Base-by-base conservation (phyloP, 2,888 invertebrate genomes). In the Oscheius sp. region DNA sequence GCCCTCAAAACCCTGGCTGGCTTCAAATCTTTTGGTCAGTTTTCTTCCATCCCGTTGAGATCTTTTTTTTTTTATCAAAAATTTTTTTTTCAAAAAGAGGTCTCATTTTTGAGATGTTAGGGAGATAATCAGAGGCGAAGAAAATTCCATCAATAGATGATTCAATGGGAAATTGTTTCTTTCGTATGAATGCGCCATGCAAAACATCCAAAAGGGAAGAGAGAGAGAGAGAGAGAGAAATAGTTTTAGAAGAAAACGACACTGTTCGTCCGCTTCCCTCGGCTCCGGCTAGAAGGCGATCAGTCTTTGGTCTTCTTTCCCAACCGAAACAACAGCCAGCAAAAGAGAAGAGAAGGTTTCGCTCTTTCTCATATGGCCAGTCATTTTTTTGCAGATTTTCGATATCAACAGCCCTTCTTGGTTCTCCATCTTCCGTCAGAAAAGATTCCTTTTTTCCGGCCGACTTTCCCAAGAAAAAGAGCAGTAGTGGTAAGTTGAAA, bases 171-270 rank as follows among this genome's bases (percentile, higher is more conserved):
- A n/a, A n/a, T n/a, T n/a, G n/a, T n/a, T n/a, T n/a, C n/a, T n/a
- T n/a, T n/a, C n/a, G n/a, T n/a, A n/a, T n/a, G 37, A 37, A 37
- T 10, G 8, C 37, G 37, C 8, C 8, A 12, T 37, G 12, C 15
- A 12, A 37, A 37, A 37, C 37, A 12, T 15, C 37, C 10, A 12
- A 37, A 37, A 37, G 10, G 10, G 8, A 31, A 53, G 31, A 15
- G 33, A 29, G 29, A 29, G 31, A 29, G 17, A 53, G 31, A 4
- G 8, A 52, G 6, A 12, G 53, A 29, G 8, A 58, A 10, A 25
- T n/a, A n/a, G n/a, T 42, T 61, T 45, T 29, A 61, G 61, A 61
- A 31, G 61, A 61, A 27, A 42, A 17, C 45, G 61, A 61, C 61
- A 29, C 61, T 27, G 29, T 61, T 45, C 61, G 29, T 12, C 61